Evolutionary conservation across 92 coral and sea anemone species (phyloP).

Genomic region (Palythoa caribaeorum): DNA sequence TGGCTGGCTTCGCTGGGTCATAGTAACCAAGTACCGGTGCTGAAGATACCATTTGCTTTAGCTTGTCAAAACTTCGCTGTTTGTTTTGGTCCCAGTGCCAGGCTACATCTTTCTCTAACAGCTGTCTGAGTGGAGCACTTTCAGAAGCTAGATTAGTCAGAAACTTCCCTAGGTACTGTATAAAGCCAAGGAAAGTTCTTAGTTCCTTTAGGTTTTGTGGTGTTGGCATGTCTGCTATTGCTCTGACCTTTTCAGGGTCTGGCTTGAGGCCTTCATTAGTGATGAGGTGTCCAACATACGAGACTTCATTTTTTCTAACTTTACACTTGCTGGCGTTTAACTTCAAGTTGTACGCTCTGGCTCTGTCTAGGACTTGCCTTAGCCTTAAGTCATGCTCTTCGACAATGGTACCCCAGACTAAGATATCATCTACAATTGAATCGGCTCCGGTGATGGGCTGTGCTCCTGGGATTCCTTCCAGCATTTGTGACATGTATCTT

Average conservation of each 20-base stretch:
- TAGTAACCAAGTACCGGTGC: conserved; percentile 33
- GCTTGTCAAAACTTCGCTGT: conserved; percentile 12
- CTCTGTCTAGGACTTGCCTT: background rate
- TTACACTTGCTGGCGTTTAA: background rate
- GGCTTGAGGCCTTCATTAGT: conserved; percentile 6
- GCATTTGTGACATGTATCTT: conserved; percentile 1
- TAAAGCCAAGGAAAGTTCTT: conserved; percentile 32
- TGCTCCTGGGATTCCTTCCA: background rate
- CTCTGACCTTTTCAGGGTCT: conserved; percentile 30
- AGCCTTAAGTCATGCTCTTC: conserved; percentile 27
- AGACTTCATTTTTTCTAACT: conserved; percentile 9
- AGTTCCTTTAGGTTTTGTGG: conserved; percentile 8
- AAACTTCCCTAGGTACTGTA: conserved; percentile 38
- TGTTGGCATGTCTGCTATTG: conserved; percentile 18
- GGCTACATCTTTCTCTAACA: background rate
- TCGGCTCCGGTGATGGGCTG: background rate
- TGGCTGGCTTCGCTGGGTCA: conserved; percentile 33
- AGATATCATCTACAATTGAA: conserved; percentile 18
- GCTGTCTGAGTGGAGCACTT: conserved; percentile 26
- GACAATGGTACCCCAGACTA: conserved; percentile 18
- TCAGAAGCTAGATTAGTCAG: conserved; percentile 1
- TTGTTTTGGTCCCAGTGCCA: conserved; percentile 33
- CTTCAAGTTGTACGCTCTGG: background rate
- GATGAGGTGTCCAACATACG: conserved; percentile 4
- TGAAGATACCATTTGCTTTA: background rate